Evolutionary conservation across 2,888 invertebrate species (phyloP).

Genomic region (Cerastoderma edule): DNA sequence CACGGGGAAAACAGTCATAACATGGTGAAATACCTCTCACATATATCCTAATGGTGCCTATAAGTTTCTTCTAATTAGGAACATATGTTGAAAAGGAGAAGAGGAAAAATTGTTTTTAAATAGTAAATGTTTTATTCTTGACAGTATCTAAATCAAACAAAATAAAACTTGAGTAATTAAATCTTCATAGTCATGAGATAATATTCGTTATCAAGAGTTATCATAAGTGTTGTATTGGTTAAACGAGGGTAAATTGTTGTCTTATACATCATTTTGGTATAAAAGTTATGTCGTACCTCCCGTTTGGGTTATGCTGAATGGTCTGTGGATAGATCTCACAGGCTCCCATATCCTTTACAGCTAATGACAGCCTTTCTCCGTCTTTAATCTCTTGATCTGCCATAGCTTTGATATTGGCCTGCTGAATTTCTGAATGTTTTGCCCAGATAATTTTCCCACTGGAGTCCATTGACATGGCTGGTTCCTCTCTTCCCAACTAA

Average conservation of each 20-base stretch:
- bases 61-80: not conserved
- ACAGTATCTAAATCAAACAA: too few relatives aligned
- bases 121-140: too few relatives aligned
- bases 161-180: too few relatives aligned
- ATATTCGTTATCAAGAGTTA: too few relatives aligned
- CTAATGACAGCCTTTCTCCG: conserved; percentile 95
- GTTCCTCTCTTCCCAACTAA: conserved; percentile 96
- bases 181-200: too few relatives aligned
- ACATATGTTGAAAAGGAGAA: not conserved
- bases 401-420: conserved; percentile 94
- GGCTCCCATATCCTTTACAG: conserved; percentile 99
- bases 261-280: too few relatives aligned
- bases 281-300: conserved; percentile 89
- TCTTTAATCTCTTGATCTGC: conserved; percentile 89
- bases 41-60: too few relatives aligned
- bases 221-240: too few relatives aligned
- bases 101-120: not conserved
- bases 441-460: conserved; percentile 99
- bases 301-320: conserved; percentile 99
- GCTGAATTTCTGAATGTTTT: conserved; percentile 98
- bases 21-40: too few relatives aligned
- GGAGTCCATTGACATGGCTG: conserved; percentile 99
- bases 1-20: too few relatives aligned
- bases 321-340: conserved; percentile 99
- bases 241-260: too few relatives aligned